Base-by-base conservation (phyloP, 2,888 invertebrate genomes). In the Drosophila niveifrons region DNA sequence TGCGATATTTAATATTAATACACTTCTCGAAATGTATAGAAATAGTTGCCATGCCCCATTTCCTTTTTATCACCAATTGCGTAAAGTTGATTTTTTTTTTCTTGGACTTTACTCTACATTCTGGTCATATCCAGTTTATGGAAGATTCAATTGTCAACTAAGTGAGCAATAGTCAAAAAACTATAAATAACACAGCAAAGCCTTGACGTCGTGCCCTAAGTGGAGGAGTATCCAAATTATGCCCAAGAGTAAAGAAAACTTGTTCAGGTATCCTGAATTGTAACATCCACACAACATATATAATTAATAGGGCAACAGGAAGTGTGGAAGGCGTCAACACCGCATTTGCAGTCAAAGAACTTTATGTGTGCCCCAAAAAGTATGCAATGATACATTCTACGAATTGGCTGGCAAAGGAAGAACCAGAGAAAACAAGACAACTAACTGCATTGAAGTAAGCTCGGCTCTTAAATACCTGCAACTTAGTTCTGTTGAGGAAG, bases 361-460 rank as follows among this genome's bases (percentile, higher is more conserved):
- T 64, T 58, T 58, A 9, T 50, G 13, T 17, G 0, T 10, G 36
- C 65, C 43, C 70, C 71, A 53, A 56, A 52, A 72, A 66, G 61
- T 71, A 72, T 66, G 66, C 72, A 72, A 50, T 34, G 41, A 1
- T 4, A 57, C 39, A 44, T 52, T 51, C 31, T 11, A 13, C 28
- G 39, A 59, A 23, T 15, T 41, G 6, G 3, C 9, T 41, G 8
- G n/a, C 1, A 31, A 29, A 51, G 56, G 8, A 11, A 31, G 52
- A 43, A 8, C 7, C 11, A 2, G 39, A 48, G 3, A 18, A 41
- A 36, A 36, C 1, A n/a, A 36, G 11, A 11, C 34, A 36, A 36
- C 4, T 36, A 36, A 36, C 11, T 36, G 34, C 34, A 36, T 4
- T 36, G 11, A 6, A 36, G 36, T n/a, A n/a, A 6, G 36, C 4